A percentile compares a stretch with the other conserved stretches of the same genome.
Evolutionary conservation across 2,888 invertebrate genomes (phyloP).

Genomic region (Rhopalosiphum nymphaeae): DNA sequence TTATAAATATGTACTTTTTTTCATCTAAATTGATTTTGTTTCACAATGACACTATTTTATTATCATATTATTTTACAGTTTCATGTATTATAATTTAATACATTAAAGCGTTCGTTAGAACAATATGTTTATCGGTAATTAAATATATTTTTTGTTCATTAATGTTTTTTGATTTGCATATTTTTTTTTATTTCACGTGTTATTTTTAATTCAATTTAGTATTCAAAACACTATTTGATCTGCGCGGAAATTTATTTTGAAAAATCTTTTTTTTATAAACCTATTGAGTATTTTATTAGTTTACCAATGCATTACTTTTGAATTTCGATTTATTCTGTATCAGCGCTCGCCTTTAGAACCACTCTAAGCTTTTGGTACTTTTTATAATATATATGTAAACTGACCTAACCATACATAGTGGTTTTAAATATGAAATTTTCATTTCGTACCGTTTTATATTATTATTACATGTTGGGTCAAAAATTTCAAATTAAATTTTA

Average conservation of each 20-base stretch:
- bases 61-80: not conserved
- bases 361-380: constrained; percentile 19
- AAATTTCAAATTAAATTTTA: constrained; percentile 17
- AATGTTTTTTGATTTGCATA: not conserved
- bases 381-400: constrained; percentile 35
- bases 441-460: not conserved
- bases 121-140: not conserved
- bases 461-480: not conserved
- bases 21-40: not conserved
- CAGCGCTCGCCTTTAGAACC: not conserved
- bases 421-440: constrained; percentile 49
- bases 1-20: not conserved
- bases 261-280: constrained; percentile 18
- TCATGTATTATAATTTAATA: not conserved
- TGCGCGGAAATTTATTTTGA: not conserved
- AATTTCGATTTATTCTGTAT: constrained; percentile 36
- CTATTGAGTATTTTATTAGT: constrained; percentile 41
- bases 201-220: constrained; percentile 40
- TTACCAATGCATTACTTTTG: constrained; percentile 17
- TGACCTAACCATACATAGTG: constrained; percentile 31
- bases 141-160: not conserved
- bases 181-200: not conserved
- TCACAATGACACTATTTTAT: not conserved
- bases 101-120: not conserved
- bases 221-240: constrained; percentile 19